These are phyloP conservation scores for Protaetia brevitarsis DNA, from an alignment of 1,140 invertebrate genomes.

Conservation along the genomic window DNA sequence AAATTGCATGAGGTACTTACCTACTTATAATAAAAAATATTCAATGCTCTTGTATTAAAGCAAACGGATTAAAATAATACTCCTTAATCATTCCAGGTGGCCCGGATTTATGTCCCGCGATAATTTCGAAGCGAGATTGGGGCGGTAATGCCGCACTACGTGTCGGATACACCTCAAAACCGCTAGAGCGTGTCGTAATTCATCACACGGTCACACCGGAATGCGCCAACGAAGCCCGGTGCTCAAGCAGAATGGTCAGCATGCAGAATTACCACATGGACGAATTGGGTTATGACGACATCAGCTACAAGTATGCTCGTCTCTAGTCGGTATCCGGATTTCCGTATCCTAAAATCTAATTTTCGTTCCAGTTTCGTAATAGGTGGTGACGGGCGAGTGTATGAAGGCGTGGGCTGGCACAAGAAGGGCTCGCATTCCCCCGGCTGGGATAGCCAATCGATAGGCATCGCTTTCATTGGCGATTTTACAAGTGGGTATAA, in stretches of 20 bases:
- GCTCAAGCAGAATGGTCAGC: conserved; percentile 48
- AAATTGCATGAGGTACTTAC: no score
- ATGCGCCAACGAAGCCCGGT: conserved; percentile 55
- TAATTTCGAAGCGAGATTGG: no score
- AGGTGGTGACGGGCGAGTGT: conserved; percentile 73
- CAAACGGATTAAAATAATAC: no score
- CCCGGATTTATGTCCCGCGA: no score
- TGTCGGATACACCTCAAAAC: conserved; percentile 55
- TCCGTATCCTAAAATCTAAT: conserved; percentile 53
- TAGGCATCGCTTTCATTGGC: conserved; percentile 59
- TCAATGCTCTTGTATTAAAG: no score
- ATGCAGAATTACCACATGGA: conserved; percentile 63
- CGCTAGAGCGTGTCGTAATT: conserved; percentile 61
- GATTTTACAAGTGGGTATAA: conserved; percentile 44
- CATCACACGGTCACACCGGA: conserved; percentile 63
- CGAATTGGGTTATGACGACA: conserved; percentile 55
- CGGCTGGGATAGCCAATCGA: conserved; percentile 57
- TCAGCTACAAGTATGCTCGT: conserved; percentile 59
- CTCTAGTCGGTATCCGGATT: background rate
- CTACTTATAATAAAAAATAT: no score
- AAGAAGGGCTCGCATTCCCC: conserved; percentile 67
- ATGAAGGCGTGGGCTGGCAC: conserved; percentile 75
- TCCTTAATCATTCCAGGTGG: no score
- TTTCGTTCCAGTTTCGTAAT: no score
- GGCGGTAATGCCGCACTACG: conserved; percentile 49